Base-by-base conservation (phyloP, 1,140 invertebrate genomes). In the Brachionus koreanus region DNA sequence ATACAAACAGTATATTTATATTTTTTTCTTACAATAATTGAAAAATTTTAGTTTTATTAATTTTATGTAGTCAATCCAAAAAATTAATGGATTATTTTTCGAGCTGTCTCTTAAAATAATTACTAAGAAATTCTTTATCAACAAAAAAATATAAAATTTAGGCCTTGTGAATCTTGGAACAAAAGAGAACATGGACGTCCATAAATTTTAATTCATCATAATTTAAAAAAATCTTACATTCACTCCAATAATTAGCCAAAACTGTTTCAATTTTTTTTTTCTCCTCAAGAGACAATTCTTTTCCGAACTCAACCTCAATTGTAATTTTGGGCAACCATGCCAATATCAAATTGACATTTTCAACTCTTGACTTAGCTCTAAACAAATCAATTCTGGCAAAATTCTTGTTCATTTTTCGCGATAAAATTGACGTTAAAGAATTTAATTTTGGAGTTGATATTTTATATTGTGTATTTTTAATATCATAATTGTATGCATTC, bases 301-400 rank as follows among this genome's bases (percentile, higher is more conserved):
- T 69, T 69, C 65, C 65, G 5, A 37, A 69, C 13, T 69, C 65
- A 16, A 69, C 9, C 16, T 69, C 65, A 69, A 69, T 69, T 7
- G 65, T 37, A 69, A 69, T n/a, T 33, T 69, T 37, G 16, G 65
- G 65, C 35, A 69, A 69, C 65, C 65, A 69, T 69, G 65, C 65
- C 35, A 69, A 39, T 16, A 69, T 69, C 35, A 69, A 69, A 39
- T 69, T 69, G 10, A 69, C 39, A 39, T 69, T 69, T 39, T 69
- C 33, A 3, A 69, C 16, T 69, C 37, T 69, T 9, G 65, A 0
- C 9, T 35, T 69, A n/a, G 33, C n/a, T 9, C 49, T 57, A n/a
- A 69, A 37, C n/a, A 69, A 39, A 39, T 69, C 65, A 9, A 69
- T 69, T 39, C 65, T 4, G 19, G 65, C 65, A 69, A 69, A 69